Conservation (phyloP, 2,888 invertebrate species). For the Archaeoteleia sp. region DNA sequence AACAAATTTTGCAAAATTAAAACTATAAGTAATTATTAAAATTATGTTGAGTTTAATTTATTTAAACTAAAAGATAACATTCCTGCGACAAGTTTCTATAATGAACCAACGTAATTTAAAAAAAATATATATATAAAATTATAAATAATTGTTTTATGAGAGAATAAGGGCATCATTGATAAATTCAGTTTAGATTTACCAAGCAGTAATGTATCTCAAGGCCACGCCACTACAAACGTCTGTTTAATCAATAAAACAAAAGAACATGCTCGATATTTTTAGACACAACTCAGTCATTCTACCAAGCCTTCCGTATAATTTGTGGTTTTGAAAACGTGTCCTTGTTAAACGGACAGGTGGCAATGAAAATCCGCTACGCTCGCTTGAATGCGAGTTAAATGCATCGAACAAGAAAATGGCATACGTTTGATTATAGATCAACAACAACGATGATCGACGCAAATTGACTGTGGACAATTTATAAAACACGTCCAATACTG, state of each 20-base stretch:
- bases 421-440: constrained; percentile 19
- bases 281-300: constrained; percentile 9
- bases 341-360: constrained; percentile 38
- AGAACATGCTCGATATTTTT: constrained; percentile 15
- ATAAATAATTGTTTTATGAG: too few relatives aligned
- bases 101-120: too few relatives aligned
- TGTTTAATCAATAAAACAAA: constrained; percentile 19
- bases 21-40: too few relatives aligned
- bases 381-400: constrained; percentile 34
- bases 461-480: constrained; percentile 1
- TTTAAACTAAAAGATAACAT: too few relatives aligned
- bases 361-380: constrained; percentile 36
- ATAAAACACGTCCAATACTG: constrained; percentile 16
- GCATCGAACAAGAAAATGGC: constrained; percentile 20
- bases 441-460: constrained; percentile 10
- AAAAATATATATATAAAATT: too few relatives aligned
- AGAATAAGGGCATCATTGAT: too few relatives aligned
- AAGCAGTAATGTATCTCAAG: not conserved
- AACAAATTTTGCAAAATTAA: too few relatives aligned
- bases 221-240: constrained; percentile 6
- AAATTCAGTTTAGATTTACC: too few relatives aligned
- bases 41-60: too few relatives aligned
- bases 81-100: too few relatives aligned
- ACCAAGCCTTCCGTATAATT: constrained; percentile 9
- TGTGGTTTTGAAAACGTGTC: constrained; percentile 24